Conservation (phyloP, 2,797 vertebrate genomes). For the Hydrolagus colliei region DNA sequence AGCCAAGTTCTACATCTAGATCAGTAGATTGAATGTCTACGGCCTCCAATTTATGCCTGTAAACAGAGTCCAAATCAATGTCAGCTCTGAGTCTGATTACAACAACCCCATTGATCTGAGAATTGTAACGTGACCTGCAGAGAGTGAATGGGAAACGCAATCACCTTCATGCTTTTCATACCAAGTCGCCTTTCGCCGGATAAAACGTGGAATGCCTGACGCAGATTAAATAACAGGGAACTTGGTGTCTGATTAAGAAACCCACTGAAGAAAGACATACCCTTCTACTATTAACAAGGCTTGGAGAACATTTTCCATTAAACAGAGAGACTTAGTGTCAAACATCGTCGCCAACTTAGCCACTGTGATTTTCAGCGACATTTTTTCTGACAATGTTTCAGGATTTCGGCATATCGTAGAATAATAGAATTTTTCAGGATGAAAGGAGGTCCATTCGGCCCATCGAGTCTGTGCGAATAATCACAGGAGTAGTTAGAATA, state of each 20-base stretch:
- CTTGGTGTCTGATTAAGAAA: background rate
- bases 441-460: too few relatives aligned
- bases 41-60: background rate
- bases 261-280: background rate
- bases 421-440: too few relatives aligned
- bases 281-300: background rate
- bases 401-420: background rate
- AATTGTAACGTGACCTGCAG: background rate
- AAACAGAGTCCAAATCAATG: background rate
- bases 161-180: background rate
- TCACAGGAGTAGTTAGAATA: too few relatives aligned
- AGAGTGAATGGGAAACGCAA: constrained; percentile 1
- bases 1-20: background rate
- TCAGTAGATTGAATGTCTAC: background rate
- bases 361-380: background rate
- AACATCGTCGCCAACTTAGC: background rate
- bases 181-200: too few relatives aligned
- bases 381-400: background rate
- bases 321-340: background rate
- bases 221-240: background rate
- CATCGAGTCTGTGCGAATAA: too few relatives aligned
- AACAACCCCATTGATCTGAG: background rate
- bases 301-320: background rate
- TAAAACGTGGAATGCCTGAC: background rate
- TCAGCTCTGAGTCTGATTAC: background rate